Conservation (phyloP, 2,797 vertebrate genomes). For the Aldrovandia affinis region DNA sequence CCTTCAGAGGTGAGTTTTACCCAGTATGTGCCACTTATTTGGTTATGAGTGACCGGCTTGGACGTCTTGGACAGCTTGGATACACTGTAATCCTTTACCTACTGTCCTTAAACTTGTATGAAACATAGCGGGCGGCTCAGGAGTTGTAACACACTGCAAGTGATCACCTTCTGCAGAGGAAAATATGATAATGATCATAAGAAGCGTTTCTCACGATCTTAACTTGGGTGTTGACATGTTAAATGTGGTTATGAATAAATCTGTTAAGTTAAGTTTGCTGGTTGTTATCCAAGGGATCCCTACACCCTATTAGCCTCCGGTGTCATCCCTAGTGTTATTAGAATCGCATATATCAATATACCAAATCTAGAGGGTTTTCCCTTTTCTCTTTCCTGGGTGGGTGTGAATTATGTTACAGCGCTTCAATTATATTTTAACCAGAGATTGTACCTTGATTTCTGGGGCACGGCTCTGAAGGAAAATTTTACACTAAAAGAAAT, state of each 20-base stretch:
- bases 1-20: not conserved
- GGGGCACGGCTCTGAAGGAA: not conserved
- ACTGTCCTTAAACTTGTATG: not conserved
- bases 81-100: not conserved
- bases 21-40: not conserved
- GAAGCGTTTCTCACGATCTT: constrained; percentile 3
- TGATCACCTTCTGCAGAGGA: constrained; percentile 19
- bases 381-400: not conserved
- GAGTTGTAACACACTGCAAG: constrained; percentile 3
- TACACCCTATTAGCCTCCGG: not conserved
- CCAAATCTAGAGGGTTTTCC: not conserved
- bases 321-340: not conserved
- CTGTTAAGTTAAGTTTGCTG: constrained; percentile 6
- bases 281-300: constrained; percentile 12
- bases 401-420: not conserved
- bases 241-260: constrained; percentile 20
- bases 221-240: constrained; percentile 4
- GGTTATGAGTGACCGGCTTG: not conserved
- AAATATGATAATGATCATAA: constrained; percentile 27
- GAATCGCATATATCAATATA: not conserved
- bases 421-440: not conserved
- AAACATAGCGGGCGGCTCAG: not conserved
- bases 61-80: not conserved
- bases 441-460: not conserved
- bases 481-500: not conserved